Evolutionary conservation across 2,888 invertebrate species (phyloP).

Genomic region (Epicampocera succincta): DNA sequence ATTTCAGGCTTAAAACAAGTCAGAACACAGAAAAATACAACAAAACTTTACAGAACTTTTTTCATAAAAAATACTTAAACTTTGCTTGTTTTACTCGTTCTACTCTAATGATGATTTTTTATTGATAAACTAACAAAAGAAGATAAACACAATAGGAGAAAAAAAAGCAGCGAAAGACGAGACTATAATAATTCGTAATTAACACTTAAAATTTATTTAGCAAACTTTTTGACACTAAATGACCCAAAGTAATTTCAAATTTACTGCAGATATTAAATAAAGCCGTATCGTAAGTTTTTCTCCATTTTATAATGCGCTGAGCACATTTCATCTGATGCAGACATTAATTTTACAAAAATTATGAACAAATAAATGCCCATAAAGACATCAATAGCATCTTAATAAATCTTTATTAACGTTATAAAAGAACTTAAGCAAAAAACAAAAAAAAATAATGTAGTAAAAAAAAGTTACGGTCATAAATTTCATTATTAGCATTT

Average conservation of each 20-base stretch:
- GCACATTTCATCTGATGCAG: conserved; percentile 14
- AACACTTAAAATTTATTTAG: conserved; percentile 60
- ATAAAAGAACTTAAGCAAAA: conserved; percentile 7
- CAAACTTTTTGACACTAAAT: conserved; percentile 28
- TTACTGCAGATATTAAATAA: conserved; percentile 5
- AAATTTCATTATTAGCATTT: conserved; percentile 56
- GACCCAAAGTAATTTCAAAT: conserved; percentile 6
- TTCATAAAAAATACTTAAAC: neutral
- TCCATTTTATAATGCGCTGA: conserved; percentile 1
- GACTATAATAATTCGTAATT: conserved; percentile 46
- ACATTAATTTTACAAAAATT: conserved; percentile 42
- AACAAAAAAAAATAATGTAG: neutral
- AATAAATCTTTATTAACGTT: conserved; percentile 56
- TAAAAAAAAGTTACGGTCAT: neutral
- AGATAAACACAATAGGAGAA: neutral
- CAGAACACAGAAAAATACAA: conserved; percentile 25
- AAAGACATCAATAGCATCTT: conserved; percentile 36
- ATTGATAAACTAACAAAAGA: conserved; percentile 15
- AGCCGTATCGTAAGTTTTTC: neutral
- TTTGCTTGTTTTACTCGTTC: conserved; percentile 22
- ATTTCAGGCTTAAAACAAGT: conserved; percentile 1
- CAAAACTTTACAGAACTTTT: neutral
- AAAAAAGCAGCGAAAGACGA: neutral
- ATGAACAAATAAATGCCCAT: conserved; percentile 21
- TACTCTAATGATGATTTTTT: conserved; percentile 32